These are phyloP conservation scores for Phaedon cochleariae DNA, from an alignment of 2,888 invertebrate genomes.

Conservation along the genomic window DNA sequence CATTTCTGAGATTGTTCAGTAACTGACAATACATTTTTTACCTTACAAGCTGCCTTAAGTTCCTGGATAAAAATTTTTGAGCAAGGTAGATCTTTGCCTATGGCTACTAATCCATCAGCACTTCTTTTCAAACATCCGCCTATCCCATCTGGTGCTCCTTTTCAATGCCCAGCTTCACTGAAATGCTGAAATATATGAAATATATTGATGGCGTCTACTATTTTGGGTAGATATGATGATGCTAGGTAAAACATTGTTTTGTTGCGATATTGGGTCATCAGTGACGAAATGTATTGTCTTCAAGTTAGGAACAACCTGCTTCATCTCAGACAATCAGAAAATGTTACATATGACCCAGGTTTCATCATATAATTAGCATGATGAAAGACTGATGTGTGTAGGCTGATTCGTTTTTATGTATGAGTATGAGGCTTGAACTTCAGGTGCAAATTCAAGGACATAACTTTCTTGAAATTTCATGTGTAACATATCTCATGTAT, in stretches of 20 bases:
- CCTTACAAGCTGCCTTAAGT: conserved; percentile 17
- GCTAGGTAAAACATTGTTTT: conserved; percentile 27
- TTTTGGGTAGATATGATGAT: conserved; percentile 15
- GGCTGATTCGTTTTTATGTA: conserved; percentile 16
- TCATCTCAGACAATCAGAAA: conserved; percentile 21
- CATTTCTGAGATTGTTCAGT: not conserved
- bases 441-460: conserved; percentile 14
- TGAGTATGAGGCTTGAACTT: conserved; percentile 16
- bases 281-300: conserved; percentile 23
- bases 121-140: conserved; percentile 25
- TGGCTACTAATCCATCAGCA: conserved; percentile 19
- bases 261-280: conserved; percentile 29
- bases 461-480: conserved; percentile 20
- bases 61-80: conserved; percentile 14
- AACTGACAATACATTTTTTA: conserved; percentile 8
- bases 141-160: conserved; percentile 27
- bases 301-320: conserved; percentile 11
- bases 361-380: not conserved
- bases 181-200: conserved; percentile 26
- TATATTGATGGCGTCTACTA: conserved; percentile 8
- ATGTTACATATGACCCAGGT: conserved; percentile 17
- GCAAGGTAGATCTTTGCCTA: conserved; percentile 16
- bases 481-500: not conserved
- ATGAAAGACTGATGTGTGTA: conserved; percentile 18
- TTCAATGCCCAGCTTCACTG: conserved; percentile 25